Conservation (phyloP, 1,140 invertebrate genomes). For the Drosophila ohnishii region DNA sequence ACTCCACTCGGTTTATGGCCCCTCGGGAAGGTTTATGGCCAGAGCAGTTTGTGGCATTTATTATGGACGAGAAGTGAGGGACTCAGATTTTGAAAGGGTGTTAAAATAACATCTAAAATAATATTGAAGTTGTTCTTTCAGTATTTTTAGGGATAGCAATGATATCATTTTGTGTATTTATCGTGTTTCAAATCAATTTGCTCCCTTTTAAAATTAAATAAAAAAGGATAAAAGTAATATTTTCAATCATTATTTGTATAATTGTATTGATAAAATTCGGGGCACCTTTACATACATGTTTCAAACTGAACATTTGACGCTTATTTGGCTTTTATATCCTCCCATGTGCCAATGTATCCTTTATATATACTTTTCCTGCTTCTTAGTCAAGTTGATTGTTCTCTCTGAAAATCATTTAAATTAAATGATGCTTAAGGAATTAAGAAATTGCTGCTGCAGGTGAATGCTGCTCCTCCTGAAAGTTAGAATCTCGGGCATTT, state of each 20-base stretch:
- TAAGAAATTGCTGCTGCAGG: not conserved
- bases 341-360: not conserved
- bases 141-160: no score
- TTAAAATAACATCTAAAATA: not conserved
- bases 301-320: not conserved
- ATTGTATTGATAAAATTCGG: no score
- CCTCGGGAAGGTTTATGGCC: slow-evolving; percentile 16
- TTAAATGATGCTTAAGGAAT: slow-evolving; percentile 12
- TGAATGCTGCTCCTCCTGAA: slow-evolving; percentile 1
- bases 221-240: not conserved
- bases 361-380: not conserved
- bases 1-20: slow-evolving; percentile 22
- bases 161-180: not conserved
- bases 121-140: not conserved
- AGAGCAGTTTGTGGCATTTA: slow-evolving; percentile 18
- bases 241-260: not conserved
- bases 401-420: slow-evolving; percentile 1
- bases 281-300: not conserved
- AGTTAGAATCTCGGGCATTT: slow-evolving; percentile 8
- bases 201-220: not conserved
- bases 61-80: not conserved
- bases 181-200: not conserved
- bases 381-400: not conserved
- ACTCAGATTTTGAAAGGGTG: slow-evolving; percentile 3
- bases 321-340: not conserved